These are phyloP conservation scores for Gambusia holbrooki DNA, from an alignment of 2,113 vertebrate species.

Conservation along the genomic window DNA sequence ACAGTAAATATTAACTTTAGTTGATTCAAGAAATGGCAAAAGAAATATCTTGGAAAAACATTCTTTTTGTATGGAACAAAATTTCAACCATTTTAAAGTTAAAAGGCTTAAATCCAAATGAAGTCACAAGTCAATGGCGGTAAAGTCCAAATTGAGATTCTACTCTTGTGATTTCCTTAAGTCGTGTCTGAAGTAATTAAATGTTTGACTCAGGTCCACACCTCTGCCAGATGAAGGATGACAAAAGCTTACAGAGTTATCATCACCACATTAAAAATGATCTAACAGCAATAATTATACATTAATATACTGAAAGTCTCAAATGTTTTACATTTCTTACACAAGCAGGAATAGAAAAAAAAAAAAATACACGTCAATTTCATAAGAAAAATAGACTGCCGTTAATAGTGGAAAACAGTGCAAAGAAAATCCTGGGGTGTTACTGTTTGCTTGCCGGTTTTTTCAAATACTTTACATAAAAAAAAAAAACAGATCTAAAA, in stretches of 20 bases:
- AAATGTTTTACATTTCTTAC: slow-evolving; percentile 75
- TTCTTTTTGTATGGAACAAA: slow-evolving; percentile 32
- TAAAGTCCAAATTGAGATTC: not conserved
- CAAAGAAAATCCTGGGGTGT: slow-evolving; percentile 81
- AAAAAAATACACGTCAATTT: slow-evolving; percentile 73
- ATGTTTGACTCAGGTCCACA: not conserved
- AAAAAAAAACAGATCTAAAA: slow-evolving; percentile 71
- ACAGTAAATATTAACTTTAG: not conserved
- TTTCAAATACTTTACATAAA: slow-evolving; percentile 81
- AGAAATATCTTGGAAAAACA: not conserved
- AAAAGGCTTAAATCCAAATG: not conserved
- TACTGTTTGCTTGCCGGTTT: slow-evolving; percentile 74
- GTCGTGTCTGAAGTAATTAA: not conserved
- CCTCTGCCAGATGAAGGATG: not conserved
- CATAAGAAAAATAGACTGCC: slow-evolving; percentile 83
- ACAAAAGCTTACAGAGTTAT: slow-evolving; percentile 71
- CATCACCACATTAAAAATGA: slow-evolving; percentile 80
- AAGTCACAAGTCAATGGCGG: not conserved
- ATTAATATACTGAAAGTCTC: slow-evolving; percentile 78
- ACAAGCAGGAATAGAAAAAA: slow-evolving; percentile 71
- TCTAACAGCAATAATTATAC: slow-evolving; percentile 77
- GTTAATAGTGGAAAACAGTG: slow-evolving; percentile 83
- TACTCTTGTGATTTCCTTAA: not conserved
- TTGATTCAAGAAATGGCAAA: not conserved
- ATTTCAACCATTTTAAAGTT: slow-evolving; percentile 46